A percentile compares a stretch with the other conserved stretches of the same genome.
Evolutionary conservation across 2,113 vertebrate genomes (phyloP).

Genomic region (Pseudopipra pipra): DNA sequence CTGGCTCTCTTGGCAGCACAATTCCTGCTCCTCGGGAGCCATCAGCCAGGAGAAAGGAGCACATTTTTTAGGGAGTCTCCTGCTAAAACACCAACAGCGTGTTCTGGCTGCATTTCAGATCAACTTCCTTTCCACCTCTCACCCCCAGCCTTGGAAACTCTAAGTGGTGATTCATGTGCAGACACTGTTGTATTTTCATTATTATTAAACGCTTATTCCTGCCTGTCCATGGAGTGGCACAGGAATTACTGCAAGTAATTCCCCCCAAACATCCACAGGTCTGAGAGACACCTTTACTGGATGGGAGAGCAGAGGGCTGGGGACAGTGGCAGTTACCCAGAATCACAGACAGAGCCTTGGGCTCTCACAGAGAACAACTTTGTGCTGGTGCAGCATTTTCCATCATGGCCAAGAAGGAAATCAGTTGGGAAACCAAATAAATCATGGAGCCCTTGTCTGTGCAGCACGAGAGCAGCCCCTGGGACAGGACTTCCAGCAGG

Average conservation of each 20-base stretch:
- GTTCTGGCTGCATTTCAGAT: conserved; percentile 29
- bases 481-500: neutral
- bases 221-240: rapidly evolving
- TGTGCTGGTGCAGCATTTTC: neutral
- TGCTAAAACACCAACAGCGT: neutral
- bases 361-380: neutral
- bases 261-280: neutral
- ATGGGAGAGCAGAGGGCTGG: neutral
- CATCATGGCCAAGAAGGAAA: neutral
- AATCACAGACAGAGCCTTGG: neutral
- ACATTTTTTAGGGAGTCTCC: neutral
- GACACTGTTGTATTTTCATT: neutral
- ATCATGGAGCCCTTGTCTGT: rapidly evolving
- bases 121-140: neutral
- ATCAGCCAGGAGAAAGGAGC: neutral
- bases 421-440: neutral
- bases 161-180: neutral
- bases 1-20: neutral
- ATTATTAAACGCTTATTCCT: neutral
- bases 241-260: neutral
- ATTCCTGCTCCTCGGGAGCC: neutral
- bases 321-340: neutral
- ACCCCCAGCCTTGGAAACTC: neutral
- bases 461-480: rapidly evolving
- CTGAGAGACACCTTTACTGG: neutral